phyloP scores from a whole-genome alignment of 2,797 vertebrate species.

The Gymnoscopelus braueri region DNA sequence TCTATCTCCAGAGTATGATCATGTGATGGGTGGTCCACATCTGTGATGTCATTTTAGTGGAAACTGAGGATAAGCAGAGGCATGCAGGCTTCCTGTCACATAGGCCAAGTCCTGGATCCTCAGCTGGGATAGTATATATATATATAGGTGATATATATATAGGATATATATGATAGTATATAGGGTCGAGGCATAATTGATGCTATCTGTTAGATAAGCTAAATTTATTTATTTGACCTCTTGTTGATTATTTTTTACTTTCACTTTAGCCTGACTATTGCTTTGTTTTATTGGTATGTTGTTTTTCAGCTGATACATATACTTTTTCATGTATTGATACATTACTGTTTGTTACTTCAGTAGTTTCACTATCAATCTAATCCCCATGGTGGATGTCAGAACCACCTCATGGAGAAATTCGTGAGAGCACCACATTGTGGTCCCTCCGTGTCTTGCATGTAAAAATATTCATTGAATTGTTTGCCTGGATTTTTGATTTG shows the following conservation, averaged over 20 bases:
- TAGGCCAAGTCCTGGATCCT: not conserved
- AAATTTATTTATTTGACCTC: too few species aligned
- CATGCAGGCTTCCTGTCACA: conserved; percentile 33
- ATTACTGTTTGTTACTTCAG: not conserved
- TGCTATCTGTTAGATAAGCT: not conserved
- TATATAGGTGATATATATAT: too few species aligned
- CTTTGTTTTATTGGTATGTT: too few species aligned
- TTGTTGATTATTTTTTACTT: too few species aligned
- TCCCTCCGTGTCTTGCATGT: conserved; percentile 23
- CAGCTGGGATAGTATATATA: conserved; percentile 19
- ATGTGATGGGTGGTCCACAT: conserved; percentile 25
- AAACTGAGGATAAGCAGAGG: conserved; percentile 42
- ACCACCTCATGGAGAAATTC: conserved; percentile 20
- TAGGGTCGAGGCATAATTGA: not conserved
- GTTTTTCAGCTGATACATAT: too few species aligned
- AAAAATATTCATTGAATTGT: conserved; percentile 22
- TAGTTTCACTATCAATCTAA: conserved; percentile 1
- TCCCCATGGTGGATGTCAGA: conserved; percentile 1
- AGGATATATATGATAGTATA: too few species aligned
- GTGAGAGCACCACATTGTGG: conserved; percentile 70
- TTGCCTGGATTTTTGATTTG: conserved; percentile 15
- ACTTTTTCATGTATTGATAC: too few species aligned
- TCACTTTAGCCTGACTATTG: too few species aligned
- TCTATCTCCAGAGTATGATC: conserved; percentile 18
- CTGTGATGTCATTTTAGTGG: conserved; percentile 29